A percentile compares a stretch with the other conserved stretches of the same genome.
Evolutionary conservation across 1,140 invertebrate species (phyloP).

Genomic region (Dreissena rostriformis): DNA sequence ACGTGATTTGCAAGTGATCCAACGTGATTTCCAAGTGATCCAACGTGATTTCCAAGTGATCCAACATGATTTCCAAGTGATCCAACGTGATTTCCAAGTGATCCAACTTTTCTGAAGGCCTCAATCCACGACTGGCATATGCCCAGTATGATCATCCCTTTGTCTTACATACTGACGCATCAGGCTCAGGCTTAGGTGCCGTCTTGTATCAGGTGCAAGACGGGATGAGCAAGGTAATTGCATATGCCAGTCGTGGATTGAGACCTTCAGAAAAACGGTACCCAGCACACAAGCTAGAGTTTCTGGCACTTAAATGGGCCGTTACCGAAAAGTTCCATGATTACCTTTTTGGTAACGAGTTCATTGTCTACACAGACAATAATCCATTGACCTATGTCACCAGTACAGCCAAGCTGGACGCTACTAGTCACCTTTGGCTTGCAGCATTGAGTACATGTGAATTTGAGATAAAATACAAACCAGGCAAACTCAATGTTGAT

Average conservation of each 20-base stretch:
- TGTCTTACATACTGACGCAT: conserved; percentile 63
- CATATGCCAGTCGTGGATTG: conserved; percentile 46
- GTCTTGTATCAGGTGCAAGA: conserved; percentile 67
- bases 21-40: too few relatives aligned
- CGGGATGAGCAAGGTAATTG: conserved; percentile 49
- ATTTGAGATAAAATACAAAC: background rate
- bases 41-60: too few relatives aligned
- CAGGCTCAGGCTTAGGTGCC: conserved; percentile 59
- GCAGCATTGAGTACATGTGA: background rate
- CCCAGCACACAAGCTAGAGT: conserved; percentile 37
- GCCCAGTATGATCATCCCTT: conserved; percentile 56
- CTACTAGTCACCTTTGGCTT: background rate
- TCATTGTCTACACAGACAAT: background rate
- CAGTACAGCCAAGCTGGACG: background rate
- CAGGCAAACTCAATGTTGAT: background rate
- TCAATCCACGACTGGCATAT: conserved; percentile 60
- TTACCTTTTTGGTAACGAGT: background rate
- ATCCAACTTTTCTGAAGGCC: too few relatives aligned
- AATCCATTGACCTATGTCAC: background rate
- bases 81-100: too few relatives aligned
- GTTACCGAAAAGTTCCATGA: conserved; percentile 23
- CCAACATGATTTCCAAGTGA: too few relatives aligned
- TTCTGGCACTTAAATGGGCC: conserved; percentile 14
- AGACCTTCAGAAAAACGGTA: conserved; percentile 21
- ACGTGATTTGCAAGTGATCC: too few relatives aligned